A percentile compares a stretch with the other conserved stretches of the same genome.
Conservation (phyloP, 2,113 vertebrate genomes). For the Bungarus multicinctus region DNA sequence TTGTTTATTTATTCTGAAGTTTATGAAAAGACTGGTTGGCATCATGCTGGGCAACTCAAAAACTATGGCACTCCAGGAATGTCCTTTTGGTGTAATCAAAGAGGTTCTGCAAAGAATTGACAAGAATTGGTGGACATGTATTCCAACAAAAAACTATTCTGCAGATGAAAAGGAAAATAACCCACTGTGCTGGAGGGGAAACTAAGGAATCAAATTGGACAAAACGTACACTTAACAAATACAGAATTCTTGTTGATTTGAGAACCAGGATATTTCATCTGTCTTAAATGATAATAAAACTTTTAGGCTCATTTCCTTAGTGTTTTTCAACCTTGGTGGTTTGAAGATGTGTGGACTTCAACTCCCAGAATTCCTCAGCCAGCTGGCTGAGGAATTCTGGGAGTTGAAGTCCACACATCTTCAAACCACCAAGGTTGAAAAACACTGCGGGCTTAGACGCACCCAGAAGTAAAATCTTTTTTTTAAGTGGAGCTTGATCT, state of each 20-base stretch:
- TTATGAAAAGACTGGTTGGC: background rate
- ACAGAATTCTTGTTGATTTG: background rate
- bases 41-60: background rate
- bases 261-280: background rate
- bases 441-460: too few relatives aligned
- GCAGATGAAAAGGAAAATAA: background rate
- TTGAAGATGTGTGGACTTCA: too few relatives aligned
- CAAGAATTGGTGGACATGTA: background rate
- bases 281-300: background rate
- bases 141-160: background rate
- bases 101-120: background rate
- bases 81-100: conserved; percentile 9
- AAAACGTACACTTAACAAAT: background rate
- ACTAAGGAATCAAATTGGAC: background rate
- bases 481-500: background rate
- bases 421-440: too few relatives aligned
- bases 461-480: background rate
- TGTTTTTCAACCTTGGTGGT: too few relatives aligned
- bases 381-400: too few relatives aligned
- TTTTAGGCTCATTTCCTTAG: background rate
- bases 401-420: too few relatives aligned
- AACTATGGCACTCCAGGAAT: background rate
- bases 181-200: background rate
- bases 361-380: too few relatives aligned
- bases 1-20: background rate